Base-by-base conservation (phyloP, 1,140 invertebrate species). In the Cydia amplana region DNA sequence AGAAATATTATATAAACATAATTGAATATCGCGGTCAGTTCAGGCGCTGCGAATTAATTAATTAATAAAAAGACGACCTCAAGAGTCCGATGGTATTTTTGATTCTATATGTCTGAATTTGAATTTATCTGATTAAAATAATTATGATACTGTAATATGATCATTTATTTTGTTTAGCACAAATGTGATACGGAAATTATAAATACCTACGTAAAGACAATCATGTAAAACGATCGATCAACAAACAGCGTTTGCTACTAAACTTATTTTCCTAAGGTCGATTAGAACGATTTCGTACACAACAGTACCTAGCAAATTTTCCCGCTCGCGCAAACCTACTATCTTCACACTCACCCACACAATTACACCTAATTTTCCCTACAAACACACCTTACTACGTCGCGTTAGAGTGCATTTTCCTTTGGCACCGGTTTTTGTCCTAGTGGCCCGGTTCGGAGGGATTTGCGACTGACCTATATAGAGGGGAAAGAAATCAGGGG, bases 401-500 rank as follows among this genome's bases (percentile, higher is more conserved):
- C 12, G 28, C 9, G 18, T n/a, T 32, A 67, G 5, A n/a, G 64
- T 67, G 1, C 14, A 14, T 36, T 67, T 67, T 67, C 4, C 28
- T n/a, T n/a, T n/a, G 14, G 14, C 64, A 32, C n/a, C 16, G n/a
- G 23, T 32, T 16, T 28, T 10, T 36, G 64, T 28, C 64, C 64
- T 67, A 67, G 12, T 67, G 28, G 12, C 64, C 64, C n/a, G 25
- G 64, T 18, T 67, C 28, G n/a, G 64, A n/a, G 64, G 28, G 64
- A 67, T 67, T 67, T 67, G 64, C 28, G 23, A 67, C 9, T 67
- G 64, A 67, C 64, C 64, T 67, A 67, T 36, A 32, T 67, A 67
- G 60, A 64, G 64, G 64, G 64, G 64, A 67, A 67, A 67, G 64
- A 67, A 67, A 67, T 67, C 64, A 67, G 64, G 60, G 46, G 64